phyloP scores from a whole-genome alignment of 2,113 vertebrate genomes.

The Hypanus sabinus region DNA sequence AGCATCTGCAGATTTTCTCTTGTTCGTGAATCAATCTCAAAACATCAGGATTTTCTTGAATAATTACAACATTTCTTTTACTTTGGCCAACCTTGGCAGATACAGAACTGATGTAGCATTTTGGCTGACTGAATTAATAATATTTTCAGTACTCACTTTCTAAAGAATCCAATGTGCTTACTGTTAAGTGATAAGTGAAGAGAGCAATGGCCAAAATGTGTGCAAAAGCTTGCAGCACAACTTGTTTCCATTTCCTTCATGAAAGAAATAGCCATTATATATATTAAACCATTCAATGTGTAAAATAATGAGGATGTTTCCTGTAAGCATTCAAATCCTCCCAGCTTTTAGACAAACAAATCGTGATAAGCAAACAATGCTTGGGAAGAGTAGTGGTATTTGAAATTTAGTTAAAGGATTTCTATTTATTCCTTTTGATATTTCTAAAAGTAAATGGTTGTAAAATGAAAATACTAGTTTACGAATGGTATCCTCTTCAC shows the following conservation, averaged over 20 bases:
- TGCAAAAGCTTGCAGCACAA: not conserved
- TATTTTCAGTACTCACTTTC: not conserved
- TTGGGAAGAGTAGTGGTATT: not conserved
- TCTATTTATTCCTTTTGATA: not conserved
- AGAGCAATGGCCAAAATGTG: too few relatives aligned
- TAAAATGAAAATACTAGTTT: not conserved
- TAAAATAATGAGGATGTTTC: not conserved
- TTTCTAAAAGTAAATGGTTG: not conserved
- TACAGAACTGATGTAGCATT: not conserved
- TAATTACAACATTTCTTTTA: not conserved
- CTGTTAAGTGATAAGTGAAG: not conserved
- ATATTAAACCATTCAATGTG: not conserved
- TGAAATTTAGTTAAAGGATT: not conserved
- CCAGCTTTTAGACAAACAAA: not conserved
- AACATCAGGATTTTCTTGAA: not conserved
- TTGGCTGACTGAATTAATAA: not conserved
- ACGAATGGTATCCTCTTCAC: constrained; percentile 13
- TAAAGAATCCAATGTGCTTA: not conserved
- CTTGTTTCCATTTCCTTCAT: not conserved
- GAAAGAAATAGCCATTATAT: not conserved
- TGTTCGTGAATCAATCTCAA: not conserved
- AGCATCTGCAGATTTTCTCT: too few relatives aligned
- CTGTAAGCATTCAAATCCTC: not conserved
- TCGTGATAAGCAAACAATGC: not conserved
- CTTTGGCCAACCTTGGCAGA: not conserved